These are phyloP conservation scores for Craseonycteris thonglongyai DNA, from an alignment of 2,113 vertebrate genomes.

Conservation along the genomic window DNA sequence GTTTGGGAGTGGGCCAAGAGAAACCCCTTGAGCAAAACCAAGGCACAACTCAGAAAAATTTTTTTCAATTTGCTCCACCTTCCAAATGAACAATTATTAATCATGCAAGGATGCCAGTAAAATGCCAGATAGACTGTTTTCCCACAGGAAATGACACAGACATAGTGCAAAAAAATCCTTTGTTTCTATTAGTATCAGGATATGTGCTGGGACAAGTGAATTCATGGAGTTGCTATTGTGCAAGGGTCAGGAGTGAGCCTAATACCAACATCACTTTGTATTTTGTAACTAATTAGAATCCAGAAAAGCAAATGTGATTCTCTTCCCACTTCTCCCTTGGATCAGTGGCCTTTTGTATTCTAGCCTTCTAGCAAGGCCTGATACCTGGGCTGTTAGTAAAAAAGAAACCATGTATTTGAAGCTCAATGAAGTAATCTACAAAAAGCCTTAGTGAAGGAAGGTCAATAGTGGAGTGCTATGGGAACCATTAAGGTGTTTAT, in stretches of 20 bases:
- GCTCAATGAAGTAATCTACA: background rate
- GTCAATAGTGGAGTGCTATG: background rate
- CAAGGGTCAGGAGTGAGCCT: background rate
- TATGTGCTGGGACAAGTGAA: background rate
- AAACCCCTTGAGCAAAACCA: background rate
- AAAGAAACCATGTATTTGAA: background rate
- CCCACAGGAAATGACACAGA: background rate
- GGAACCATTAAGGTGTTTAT: background rate
- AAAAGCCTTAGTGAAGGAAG: background rate
- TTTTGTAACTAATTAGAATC: background rate
- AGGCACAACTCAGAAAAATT: background rate
- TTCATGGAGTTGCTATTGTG: background rate
- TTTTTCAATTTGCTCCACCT: background rate
- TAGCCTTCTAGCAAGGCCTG: background rate
- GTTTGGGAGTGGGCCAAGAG: background rate
- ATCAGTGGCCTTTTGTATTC: background rate
- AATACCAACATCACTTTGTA: background rate
- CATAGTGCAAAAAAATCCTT: background rate
- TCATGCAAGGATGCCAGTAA: background rate
- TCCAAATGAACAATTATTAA: slow-evolving; percentile 10
- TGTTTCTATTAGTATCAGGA: background rate
- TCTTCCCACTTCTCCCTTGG: background rate
- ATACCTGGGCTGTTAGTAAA: background rate
- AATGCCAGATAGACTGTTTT: slow-evolving; percentile 11
- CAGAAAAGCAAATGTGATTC: background rate